phyloP scores from a whole-genome alignment of 2,888 invertebrate species.

The Rhingia rostrata region DNA sequence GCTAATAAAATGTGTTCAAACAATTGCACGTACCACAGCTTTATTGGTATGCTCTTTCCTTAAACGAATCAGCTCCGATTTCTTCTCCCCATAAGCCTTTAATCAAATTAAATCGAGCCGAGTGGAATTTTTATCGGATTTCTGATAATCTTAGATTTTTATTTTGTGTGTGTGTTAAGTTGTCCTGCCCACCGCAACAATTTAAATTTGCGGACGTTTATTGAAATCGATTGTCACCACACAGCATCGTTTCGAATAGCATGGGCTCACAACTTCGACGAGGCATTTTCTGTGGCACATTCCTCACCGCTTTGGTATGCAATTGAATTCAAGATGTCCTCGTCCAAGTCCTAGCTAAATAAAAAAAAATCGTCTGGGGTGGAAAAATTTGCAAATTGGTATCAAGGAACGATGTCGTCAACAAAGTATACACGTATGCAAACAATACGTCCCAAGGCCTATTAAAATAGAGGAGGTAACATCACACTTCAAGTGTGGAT shows the following conservation, averaged over 20 bases:
- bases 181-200: constrained; percentile 51
- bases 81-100: constrained; percentile 11
- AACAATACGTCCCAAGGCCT: neutral
- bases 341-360: neutral
- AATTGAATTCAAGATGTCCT: constrained; percentile 37
- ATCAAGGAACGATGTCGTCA: neutral
- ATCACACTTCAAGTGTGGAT: neutral
- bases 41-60: neutral
- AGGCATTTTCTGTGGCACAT: constrained; percentile 51
- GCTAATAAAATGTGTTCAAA: no score
- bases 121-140: constrained; percentile 27
- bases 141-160: neutral
- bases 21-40: no score
- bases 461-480: neutral
- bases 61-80: constrained; percentile 1
- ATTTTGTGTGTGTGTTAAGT: neutral
- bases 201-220: constrained; percentile 63
- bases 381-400: constrained; percentile 14
- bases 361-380: neutral
- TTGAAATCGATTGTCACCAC: constrained; percentile 68
- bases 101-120: constrained; percentile 59
- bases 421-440: constrained; percentile 10
- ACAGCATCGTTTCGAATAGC: constrained; percentile 39
- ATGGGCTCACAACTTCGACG: constrained; percentile 11
- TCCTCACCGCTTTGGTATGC: constrained; percentile 47